Conservation (phyloP, 1,140 invertebrate species). For the Saxidomus purpurata region DNA sequence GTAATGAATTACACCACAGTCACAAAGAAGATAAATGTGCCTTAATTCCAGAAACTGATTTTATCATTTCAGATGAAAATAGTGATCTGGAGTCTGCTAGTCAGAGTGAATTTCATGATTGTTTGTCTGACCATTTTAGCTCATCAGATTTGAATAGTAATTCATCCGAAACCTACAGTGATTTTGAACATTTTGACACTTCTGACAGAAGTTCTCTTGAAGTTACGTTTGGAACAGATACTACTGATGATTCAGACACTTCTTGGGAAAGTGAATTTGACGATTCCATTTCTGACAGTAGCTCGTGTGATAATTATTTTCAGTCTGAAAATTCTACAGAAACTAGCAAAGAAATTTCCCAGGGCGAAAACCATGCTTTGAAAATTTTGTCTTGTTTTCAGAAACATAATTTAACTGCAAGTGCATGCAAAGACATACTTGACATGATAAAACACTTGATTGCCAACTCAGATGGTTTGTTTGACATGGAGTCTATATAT, state of each 20-base stretch:
- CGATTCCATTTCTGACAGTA: constrained; percentile 15
- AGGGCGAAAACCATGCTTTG: constrained; percentile 39
- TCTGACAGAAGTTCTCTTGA: constrained; percentile 35
- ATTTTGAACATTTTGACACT: constrained; percentile 40
- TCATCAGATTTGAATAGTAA: constrained; percentile 35
- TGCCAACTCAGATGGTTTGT: constrained; percentile 32
- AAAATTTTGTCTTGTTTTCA: constrained; percentile 43
- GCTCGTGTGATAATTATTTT: constrained; percentile 30
- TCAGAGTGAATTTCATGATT: constrained; percentile 27
- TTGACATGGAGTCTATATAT: constrained; percentile 46
- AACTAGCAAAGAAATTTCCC: constrained; percentile 31
- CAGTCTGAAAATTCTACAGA: constrained; percentile 44
- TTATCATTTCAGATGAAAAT: constrained; percentile 27
- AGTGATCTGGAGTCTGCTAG: constrained; percentile 36
- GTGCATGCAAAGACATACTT: constrained; percentile 21
- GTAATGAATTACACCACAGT: constrained; percentile 39
- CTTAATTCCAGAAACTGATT: constrained; percentile 43
- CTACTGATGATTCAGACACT: constrained; percentile 33
- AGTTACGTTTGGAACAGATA: constrained; percentile 44
- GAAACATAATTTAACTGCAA: constrained; percentile 49
- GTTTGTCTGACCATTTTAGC: constrained; percentile 13
- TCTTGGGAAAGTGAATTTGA: constrained; percentile 35
- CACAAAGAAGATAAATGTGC: constrained; percentile 44
- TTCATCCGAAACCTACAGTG: constrained; percentile 36
- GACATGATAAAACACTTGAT: constrained; percentile 39